A percentile compares a stretch with the other conserved stretches of the same genome.
phyloP scores from a whole-genome alignment of 1,140 invertebrate genomes.

The Pseudomyrmex gracilis region DNA sequence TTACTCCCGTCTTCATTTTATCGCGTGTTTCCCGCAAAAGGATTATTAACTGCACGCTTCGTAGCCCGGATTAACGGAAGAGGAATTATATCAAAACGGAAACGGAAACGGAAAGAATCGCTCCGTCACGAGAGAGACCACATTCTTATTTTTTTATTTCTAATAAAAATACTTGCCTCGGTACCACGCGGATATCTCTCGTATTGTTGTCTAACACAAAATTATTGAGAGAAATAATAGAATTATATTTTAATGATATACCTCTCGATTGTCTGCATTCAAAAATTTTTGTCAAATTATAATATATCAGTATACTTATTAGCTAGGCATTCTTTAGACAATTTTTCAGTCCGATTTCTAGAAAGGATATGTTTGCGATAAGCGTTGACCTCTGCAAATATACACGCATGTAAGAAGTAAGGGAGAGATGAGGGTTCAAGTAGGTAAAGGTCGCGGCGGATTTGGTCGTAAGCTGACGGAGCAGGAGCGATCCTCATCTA shows the following conservation, averaged over 20 bases:
- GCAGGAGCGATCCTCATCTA: constrained; percentile 70
- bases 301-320: background rate
- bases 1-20: constrained; percentile 41
- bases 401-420: constrained; percentile 49
- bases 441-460: constrained; percentile 65
- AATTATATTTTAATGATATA: background rate
- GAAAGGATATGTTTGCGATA: background rate
- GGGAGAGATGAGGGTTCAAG: constrained; percentile 27
- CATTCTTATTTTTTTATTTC: constrained; percentile 14
- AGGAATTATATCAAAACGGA: constrained; percentile 67
- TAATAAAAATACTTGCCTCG: constrained; percentile 57
- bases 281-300: background rate
- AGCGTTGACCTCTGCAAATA: background rate
- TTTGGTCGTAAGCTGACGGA: constrained; percentile 69
- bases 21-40: constrained; percentile 60
- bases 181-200: constrained; percentile 40
- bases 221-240: constrained; percentile 1
- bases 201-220: background rate
- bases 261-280: background rate
- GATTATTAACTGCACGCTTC: constrained; percentile 74
- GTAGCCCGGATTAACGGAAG: constrained; percentile 68
- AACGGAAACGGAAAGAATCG: constrained; percentile 65
- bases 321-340: background rate
- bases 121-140: constrained; percentile 61
- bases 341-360: background rate